A percentile compares a stretch with the other conserved stretches of the same genome.
Conservation (phyloP, 2,113 vertebrate species). For the Apistogramma diplotaenia region DNA sequence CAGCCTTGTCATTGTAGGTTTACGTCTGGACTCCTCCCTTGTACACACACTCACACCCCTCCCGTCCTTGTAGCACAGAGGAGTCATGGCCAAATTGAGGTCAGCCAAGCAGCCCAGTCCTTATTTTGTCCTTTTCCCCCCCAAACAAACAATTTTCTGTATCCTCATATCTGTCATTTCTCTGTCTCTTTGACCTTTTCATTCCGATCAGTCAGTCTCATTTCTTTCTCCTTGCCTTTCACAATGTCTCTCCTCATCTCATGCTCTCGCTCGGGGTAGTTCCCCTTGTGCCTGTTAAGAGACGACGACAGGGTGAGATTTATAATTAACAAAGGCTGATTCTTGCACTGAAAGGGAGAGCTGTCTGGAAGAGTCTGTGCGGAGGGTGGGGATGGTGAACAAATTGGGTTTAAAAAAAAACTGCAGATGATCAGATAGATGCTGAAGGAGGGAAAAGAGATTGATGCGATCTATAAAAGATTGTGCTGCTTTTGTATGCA, state of each 20-base stretch:
- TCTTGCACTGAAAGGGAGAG: constrained; percentile 35
- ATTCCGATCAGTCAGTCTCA: background rate
- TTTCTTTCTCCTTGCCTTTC: constrained; percentile 5
- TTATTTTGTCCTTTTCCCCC: constrained; percentile 13
- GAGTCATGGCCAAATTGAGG: constrained; percentile 61
- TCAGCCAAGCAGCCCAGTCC: constrained; percentile 37
- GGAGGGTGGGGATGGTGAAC: constrained; percentile 33
- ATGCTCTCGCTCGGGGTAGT: background rate
- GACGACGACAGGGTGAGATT: constrained; percentile 42
- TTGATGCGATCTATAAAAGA: constrained; percentile 6
- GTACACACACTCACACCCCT: background rate
- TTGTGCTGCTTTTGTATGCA: constrained; percentile 17
- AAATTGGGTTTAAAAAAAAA: constrained; percentile 25
- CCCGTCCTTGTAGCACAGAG: constrained; percentile 10
- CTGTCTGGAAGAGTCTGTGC: constrained; percentile 35
- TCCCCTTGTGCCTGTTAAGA: background rate
- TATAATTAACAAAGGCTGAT: constrained; percentile 63
- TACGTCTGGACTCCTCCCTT: constrained; percentile 40
- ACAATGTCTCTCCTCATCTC: constrained; percentile 16
- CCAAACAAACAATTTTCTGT: constrained; percentile 7
- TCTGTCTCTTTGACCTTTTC: constrained; percentile 2
- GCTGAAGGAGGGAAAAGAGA: background rate
- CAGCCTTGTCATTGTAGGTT: constrained; percentile 64
- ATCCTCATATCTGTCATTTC: background rate
- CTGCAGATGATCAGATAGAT: constrained; percentile 15